These are phyloP conservation scores for Salticus scenicus DNA, from an alignment of 2,888 invertebrate genomes.

Conservation along the genomic window DNA sequence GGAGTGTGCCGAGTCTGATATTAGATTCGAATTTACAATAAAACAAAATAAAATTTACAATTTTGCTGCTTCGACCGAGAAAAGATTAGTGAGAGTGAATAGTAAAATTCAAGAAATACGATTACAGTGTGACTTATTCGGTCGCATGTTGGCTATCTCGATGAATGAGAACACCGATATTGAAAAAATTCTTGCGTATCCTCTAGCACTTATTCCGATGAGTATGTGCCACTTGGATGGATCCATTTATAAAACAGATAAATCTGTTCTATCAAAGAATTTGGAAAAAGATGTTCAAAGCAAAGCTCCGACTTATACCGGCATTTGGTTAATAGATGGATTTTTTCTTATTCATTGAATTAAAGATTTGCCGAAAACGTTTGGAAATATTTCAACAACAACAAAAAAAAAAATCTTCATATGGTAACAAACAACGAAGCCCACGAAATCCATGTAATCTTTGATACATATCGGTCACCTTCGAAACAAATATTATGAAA, in stretches of 20 bases:
- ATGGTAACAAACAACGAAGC: background rate
- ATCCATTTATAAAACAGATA: too few relatives aligned
- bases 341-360: background rate
- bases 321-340: background rate
- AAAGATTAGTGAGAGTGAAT: too few relatives aligned
- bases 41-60: background rate
- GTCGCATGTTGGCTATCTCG: background rate
- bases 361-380: background rate
- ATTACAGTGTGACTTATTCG: background rate
- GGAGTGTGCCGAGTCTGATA: background rate
- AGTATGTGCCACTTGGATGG: background rate
- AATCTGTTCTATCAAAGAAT: too few relatives aligned
- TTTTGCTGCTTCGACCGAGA: too few relatives aligned
- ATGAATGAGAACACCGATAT: too few relatives aligned
- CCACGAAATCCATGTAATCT: background rate
- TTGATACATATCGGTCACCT: slow-evolving; percentile 1
- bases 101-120: background rate
- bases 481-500: background rate
- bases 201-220: background rate
- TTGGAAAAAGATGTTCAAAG: too few relatives aligned
- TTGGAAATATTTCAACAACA: background rate
- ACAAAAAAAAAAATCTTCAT: background rate
- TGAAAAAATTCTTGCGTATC: background rate
- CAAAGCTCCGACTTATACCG: background rate
- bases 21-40: background rate